Percentiles rank a stretch among this genome's conserved stretches.
phyloP scores from a whole-genome alignment of 2,888 invertebrate species.

The Panzeria rudis region DNA sequence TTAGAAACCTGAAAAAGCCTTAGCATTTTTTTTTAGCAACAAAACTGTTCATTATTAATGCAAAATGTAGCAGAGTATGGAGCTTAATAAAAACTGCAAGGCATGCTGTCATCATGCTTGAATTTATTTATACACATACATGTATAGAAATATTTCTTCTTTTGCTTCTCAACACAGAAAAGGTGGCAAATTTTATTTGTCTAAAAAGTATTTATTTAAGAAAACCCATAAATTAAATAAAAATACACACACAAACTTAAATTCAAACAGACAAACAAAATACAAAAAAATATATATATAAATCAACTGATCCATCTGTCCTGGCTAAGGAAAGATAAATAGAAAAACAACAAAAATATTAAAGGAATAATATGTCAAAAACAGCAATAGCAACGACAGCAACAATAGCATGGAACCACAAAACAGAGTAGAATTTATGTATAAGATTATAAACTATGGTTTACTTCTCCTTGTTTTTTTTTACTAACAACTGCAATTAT shows the following conservation, averaged over 20 bases:
- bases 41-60: slow-evolving; percentile 21
- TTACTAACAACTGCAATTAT: slow-evolving; percentile 39
- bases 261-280: background rate
- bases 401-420: slow-evolving; percentile 21
- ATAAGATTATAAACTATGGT: slow-evolving; percentile 10
- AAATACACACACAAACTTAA: slow-evolving; percentile 3
- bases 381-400: slow-evolving; percentile 1
- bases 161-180: slow-evolving; percentile 17
- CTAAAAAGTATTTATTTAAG: slow-evolving; percentile 52
- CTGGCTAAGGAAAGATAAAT: slow-evolving; percentile 51
- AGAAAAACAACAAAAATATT: slow-evolving; percentile 26
- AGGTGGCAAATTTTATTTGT: slow-evolving; percentile 47
- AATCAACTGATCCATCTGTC: slow-evolving; percentile 48
- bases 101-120: slow-evolving; percentile 43
- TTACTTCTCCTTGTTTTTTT: background rate
- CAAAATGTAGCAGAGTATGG: background rate
- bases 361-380: slow-evolving; percentile 46
- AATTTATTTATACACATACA: background rate
- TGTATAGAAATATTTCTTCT: background rate
- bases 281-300: slow-evolving; percentile 10
- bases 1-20: slow-evolving; percentile 8
- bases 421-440: slow-evolving; percentile 15
- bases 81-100: slow-evolving; percentile 14
- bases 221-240: slow-evolving; percentile 57
- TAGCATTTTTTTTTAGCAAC: background rate